Evolutionary conservation across 2,113 vertebrate species (phyloP), one percentile per base, ranked within the genome.

Genomic region (Pontoporia blainvillei): DNA sequence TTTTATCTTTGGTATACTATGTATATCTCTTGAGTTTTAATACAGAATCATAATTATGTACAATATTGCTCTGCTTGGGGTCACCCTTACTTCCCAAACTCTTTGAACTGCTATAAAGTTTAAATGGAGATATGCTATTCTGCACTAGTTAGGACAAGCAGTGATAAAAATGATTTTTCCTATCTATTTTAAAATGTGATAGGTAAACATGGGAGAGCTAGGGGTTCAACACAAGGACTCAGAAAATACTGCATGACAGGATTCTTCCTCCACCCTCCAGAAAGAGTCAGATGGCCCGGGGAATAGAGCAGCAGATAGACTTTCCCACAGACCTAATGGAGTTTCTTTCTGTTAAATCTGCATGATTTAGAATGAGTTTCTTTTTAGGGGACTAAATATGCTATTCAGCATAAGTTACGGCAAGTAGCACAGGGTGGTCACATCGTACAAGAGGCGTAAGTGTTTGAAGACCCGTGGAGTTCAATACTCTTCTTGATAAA

Each of bases 1-100:
- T 93, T 71, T 92, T 44, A 91, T n/a, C 23, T 97, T 71, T 96
- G 64, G 14, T 46, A 76, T 17, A 76, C 61, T 57, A 85, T 36
- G 12, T 27, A 18, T 39, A 49, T n/a, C 39, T 76, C 86, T 75
- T 91, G 29, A 69, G 76, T 82, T 92, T 87, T 78, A 46, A 64
- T 57, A 93, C 31, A 59, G 84, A 88, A 61, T 72, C 25, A 44
- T 78, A 93, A 95, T 71, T 69, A 81, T 54, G 25, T 64, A 66
- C 83, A 73, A 62, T 64, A 73, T 36, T 27, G 8, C 10, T 79
- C 41, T 72, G 25, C 59, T 83, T 81, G 39, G 88, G 54, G n/a
- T 88, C 69, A 39, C 41, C 31, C 41, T 91, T 34, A 85, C 36
- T 87, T 91, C 36, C 46, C 27, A 78, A 84, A 76, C 36, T 84